A percentile compares a stretch with the other conserved stretches of the same genome.
Evolutionary conservation across 1,140 invertebrate species (phyloP).

Genomic region (Chrysoperla carnea): DNA sequence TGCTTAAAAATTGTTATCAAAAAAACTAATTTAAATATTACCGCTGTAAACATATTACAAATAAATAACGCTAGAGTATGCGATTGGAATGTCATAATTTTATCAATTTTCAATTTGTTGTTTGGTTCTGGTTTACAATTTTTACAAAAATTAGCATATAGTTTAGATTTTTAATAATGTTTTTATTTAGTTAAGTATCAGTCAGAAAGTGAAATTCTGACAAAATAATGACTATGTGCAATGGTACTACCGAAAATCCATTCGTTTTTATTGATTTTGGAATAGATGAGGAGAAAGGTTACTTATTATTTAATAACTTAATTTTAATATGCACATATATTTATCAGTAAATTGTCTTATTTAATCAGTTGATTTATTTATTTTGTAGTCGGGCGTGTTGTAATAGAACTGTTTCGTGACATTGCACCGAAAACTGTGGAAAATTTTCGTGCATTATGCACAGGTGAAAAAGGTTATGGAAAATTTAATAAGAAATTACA

Average conservation of each 20-base stretch:
- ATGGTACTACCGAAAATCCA: not conserved
- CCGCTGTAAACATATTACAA: no score
- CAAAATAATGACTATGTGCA: no score
- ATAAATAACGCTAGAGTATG: no score
- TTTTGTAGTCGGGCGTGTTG: constrained; percentile 56
- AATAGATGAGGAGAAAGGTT: constrained; percentile 13
- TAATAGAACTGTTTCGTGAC: constrained; percentile 68
- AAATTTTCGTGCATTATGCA: constrained; percentile 82
- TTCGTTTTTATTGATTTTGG: constrained; percentile 14
- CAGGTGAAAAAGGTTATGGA: constrained; percentile 64
- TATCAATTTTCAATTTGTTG: no score
- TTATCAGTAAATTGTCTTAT: constrained; percentile 5
- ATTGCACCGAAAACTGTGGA: constrained; percentile 77
- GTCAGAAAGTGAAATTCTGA: no score
- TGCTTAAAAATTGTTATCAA: no score
- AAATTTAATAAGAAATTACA: constrained; percentile 46
- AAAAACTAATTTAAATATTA: no score
- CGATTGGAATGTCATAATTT: no score
- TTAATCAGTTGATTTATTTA: constrained; percentile 15
- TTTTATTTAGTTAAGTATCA: no score
- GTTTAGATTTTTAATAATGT: no score
- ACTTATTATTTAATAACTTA: constrained; percentile 7
- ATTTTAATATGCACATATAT: constrained; percentile 5
- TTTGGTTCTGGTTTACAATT: no score
- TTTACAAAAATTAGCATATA: no score